A percentile compares a stretch with the other conserved stretches of the same genome.
phyloP scores from a whole-genome alignment of 2,113 vertebrate genomes.

The Diphyllodes magnificus region DNA sequence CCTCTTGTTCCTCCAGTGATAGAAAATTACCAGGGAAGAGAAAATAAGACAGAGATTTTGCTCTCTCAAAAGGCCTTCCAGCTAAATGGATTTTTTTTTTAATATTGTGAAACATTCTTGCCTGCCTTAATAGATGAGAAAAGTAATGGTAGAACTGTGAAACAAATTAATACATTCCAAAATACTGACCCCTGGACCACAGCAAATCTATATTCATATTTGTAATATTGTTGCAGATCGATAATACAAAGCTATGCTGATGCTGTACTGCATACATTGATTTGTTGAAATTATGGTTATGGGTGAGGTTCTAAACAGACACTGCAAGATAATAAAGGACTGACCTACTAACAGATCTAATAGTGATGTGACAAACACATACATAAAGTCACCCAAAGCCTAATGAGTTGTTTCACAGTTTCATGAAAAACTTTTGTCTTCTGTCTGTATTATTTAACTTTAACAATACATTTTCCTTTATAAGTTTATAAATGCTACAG shows the following conservation, averaged over 20 bases:
- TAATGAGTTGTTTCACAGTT: background rate
- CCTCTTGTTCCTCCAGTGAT: background rate
- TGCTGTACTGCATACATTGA: background rate
- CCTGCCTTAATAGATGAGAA: background rate
- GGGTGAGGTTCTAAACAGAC: background rate
- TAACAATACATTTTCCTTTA: background rate
- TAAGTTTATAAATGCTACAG: background rate
- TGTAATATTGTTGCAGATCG: background rate
- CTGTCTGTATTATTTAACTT: background rate
- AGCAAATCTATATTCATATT: background rate
- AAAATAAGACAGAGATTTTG: background rate
- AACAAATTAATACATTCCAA: background rate
- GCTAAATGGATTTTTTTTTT: background rate
- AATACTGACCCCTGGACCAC: background rate
- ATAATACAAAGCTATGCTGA: background rate
- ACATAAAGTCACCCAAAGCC: background rate
- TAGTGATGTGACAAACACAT: background rate
- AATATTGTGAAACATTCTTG: background rate
- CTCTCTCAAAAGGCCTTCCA: background rate
- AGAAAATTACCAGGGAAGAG: background rate
- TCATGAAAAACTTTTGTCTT: background rate
- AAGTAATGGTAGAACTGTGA: background rate
- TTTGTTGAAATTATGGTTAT: background rate
- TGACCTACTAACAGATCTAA: background rate
- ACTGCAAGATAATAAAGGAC: background rate